Evolutionary conservation across 2,113 vertebrate species (phyloP).

Genomic region (Todiramphus chloris): DNA sequence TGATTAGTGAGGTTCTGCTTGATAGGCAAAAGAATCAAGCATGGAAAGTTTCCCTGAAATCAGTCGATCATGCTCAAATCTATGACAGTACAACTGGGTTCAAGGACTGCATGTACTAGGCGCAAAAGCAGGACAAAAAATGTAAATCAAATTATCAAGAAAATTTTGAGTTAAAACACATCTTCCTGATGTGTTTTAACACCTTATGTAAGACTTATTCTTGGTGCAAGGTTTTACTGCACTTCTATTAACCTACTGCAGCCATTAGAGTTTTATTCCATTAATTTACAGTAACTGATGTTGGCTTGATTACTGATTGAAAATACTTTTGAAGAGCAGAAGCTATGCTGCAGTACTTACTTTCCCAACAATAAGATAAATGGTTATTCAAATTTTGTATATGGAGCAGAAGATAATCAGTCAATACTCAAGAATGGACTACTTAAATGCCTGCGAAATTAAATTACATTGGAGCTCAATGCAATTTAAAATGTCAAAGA

Average conservation of each 20-base stretch:
- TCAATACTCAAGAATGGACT: not conserved
- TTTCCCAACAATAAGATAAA: slow-evolving; percentile 16
- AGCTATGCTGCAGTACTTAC: not conserved
- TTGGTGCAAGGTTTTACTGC: not conserved
- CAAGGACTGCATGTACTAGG: not conserved
- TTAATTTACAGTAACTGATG: not conserved
- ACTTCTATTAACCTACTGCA: not conserved
- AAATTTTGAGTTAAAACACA: not conserved
- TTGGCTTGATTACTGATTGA: not conserved
- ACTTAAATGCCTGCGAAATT: slow-evolving; percentile 30
- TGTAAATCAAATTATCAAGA: not conserved
- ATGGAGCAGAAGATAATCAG: slow-evolving; percentile 18
- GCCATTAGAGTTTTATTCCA: not conserved
- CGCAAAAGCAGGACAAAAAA: not conserved
- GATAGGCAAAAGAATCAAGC: not conserved
- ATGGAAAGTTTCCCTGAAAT: not conserved
- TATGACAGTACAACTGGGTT: not conserved
- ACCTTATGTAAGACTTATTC: not conserved
- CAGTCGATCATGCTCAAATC: not conserved
- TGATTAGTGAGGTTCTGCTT: not conserved
- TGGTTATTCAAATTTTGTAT: not conserved
- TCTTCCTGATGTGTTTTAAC: not conserved
- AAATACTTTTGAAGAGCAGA: not conserved
- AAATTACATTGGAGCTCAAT: slow-evolving; percentile 24
- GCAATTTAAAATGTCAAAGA: slow-evolving; percentile 24